Evolutionary conservation across 2,797 vertebrate species (phyloP), one percentile per base, ranked within the genome.

Genomic region (Chaenodraco wilsoni): DNA sequence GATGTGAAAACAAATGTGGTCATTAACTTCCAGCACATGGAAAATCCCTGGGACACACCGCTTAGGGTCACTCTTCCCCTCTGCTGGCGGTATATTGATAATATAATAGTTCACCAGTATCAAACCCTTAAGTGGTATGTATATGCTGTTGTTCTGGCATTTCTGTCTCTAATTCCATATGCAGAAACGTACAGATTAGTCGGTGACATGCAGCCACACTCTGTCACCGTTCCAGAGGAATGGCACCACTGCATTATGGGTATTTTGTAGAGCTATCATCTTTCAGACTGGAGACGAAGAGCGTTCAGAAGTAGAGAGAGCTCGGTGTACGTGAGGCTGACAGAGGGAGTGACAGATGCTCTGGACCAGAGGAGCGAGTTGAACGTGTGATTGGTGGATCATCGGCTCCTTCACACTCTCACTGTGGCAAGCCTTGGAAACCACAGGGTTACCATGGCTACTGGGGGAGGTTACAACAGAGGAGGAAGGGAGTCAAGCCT

Each of bases 271-370:
- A 2, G 60, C 72, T 73, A 79, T 83, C 74, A 78, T 73, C 77
- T 86, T 82, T 69, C 63, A 54, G 73, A 74, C 1, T 19, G 58
- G 51, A 51, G 62, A 84, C 58, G 84, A 64, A 82, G 72, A 65
- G 65, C 66, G 56, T 17, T 27, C 33, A 61, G 56, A 64, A 48
- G 23, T 44, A 74, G 64, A n/a, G 33, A 41, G 71, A 71, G 33
- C 33, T 7, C 7, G 66, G 54, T 9, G 60, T 48, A 69, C 11
- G 37, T 71, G 76, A 67, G 56, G 72, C 72, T 52, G 79, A 85
- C 74, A 82, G 85, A 84, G 87, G 79, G 90, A 84, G 80, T 68
- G 88, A 90, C 89, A 89, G 89, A 91, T 91, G 89, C 85, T 84
- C 65, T 68, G 76, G 83, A 88, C 83, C 77, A 81, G 84, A 83